Percentiles rank a stretch among this genome's conserved stretches.
Evolutionary conservation across 64 coral and sea anemone genomes (phyloP).

Genomic region (Orbicella faveolata): DNA sequence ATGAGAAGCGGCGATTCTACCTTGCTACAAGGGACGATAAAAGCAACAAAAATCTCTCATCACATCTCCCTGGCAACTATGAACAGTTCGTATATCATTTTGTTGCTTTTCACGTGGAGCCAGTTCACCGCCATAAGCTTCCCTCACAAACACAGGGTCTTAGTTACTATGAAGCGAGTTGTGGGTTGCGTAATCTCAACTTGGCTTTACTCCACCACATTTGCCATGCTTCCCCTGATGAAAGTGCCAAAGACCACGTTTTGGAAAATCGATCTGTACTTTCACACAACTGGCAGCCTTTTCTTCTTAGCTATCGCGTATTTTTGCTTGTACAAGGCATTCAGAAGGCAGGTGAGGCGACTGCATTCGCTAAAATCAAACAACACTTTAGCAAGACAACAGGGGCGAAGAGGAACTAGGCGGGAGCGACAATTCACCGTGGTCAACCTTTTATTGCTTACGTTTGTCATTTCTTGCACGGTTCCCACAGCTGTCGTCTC

Average conservation of each 20-base stretch:
- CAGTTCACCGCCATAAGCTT: constrained; percentile 27
- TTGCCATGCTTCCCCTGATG: not conserved
- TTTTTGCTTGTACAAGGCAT: constrained; percentile 25
- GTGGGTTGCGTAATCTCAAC: not conserved
- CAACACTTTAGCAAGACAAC: not conserved
- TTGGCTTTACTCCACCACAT: constrained; percentile 1
- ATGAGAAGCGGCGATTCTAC: not conserved
- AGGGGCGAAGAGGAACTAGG: not conserved
- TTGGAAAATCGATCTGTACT: constrained; percentile 5
- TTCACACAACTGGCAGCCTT: constrained; percentile 18
- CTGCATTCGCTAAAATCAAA: not conserved
- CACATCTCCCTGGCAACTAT: not conserved
- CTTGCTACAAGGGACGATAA: not conserved
- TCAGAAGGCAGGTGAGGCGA: not conserved
- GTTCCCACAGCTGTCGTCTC: not conserved
- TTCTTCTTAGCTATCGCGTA: not conserved
- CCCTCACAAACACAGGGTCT: constrained; percentile 26
- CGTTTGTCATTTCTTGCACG: constrained; percentile 34
- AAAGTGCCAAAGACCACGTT: not conserved
- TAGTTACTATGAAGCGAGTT: not conserved
- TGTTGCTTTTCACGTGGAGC: constrained; percentile 29
- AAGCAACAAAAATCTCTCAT: not conserved
- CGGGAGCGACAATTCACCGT: constrained; percentile 26
- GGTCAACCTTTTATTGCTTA: constrained; percentile 24
- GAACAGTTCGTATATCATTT: constrained; percentile 36